These are phyloP conservation scores for Tenthredo scrophulariae DNA, from an alignment of 2,888 invertebrate genomes.

Conservation along the genomic window DNA sequence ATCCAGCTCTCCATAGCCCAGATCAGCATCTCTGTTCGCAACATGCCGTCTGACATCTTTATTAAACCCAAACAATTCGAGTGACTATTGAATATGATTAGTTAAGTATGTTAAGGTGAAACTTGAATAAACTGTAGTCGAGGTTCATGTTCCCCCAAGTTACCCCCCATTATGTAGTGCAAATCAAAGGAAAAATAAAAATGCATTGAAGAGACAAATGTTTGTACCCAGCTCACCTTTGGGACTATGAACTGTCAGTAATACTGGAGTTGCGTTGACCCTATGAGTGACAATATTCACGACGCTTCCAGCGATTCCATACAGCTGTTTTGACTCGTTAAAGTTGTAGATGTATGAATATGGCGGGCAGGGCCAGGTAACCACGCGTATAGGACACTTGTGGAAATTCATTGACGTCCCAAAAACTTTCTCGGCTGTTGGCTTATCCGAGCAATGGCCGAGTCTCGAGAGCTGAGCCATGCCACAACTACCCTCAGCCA, in stretches of 20 bases:
- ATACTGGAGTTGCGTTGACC: conserved; percentile 32
- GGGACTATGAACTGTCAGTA: neutral
- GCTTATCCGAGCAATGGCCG: neutral
- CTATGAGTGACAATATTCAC: neutral
- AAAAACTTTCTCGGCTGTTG: neutral
- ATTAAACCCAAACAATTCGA: neutral
- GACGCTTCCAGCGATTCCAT: conserved; percentile 21
- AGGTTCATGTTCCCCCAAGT: neutral
- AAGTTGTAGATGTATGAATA: neutral
- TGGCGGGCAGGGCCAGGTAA: neutral
- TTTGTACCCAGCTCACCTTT: neutral
- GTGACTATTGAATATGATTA: neutral
- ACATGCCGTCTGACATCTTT: conserved; percentile 10
- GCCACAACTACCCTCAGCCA: conserved; percentile 22
- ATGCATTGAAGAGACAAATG: neutral
- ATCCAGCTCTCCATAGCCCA: conserved; percentile 20
- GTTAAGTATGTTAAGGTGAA: neutral
- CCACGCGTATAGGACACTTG: conserved; percentile 18
- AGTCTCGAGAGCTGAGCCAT: neutral
- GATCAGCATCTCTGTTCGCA: conserved; percentile 9
- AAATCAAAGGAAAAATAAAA: neutral
- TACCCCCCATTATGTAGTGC: neutral
- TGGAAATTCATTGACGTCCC: conserved; percentile 2
- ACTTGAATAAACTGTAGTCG: neutral
- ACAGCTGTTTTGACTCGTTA: neutral